Percentiles rank a stretch among this genome's conserved stretches.
These are phyloP conservation scores for Odontomachus brunneus DNA, from an alignment of 1,140 invertebrate species.

Conservation along the genomic window DNA sequence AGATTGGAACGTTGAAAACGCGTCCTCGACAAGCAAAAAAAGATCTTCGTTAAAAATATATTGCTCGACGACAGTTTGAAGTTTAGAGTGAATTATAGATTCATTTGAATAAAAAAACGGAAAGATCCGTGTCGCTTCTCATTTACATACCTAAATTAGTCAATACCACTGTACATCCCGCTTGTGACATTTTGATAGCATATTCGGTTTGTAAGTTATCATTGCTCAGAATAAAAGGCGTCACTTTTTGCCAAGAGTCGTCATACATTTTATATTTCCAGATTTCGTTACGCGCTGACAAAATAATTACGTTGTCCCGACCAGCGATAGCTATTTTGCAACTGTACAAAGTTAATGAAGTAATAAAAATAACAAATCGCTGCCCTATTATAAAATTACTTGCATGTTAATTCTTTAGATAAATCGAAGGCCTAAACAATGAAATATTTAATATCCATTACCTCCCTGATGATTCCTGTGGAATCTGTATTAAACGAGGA, in stretches of 20 bases:
- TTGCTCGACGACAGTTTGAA: constrained; percentile 3
- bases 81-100: too few species aligned
- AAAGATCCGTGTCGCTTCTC: too few species aligned
- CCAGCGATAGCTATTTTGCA: constrained; percentile 75
- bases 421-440: neutral
- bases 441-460: constrained; percentile 46
- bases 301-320: constrained; percentile 73
- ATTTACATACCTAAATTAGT: constrained; percentile 80
- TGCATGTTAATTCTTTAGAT: neutral
- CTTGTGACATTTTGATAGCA: constrained; percentile 76
- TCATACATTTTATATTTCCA: constrained; percentile 80
- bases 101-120: too few species aligned
- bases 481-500: constrained; percentile 73
- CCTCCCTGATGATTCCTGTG: constrained; percentile 67
- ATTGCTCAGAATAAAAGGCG: constrained; percentile 72
- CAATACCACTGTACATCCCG: constrained; percentile 76
- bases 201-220: constrained; percentile 71
- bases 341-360: constrained; percentile 62
- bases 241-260: constrained; percentile 78
- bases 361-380: constrained; percentile 1
- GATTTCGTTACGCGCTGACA: constrained; percentile 75
- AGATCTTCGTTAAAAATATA: constrained; percentile 12
- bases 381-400: neutral
- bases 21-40: constrained; percentile 80
- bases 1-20: constrained; percentile 87